A percentile compares a stretch with the other conserved stretches of the same genome.
phyloP scores from a whole-genome alignment of 2,797 vertebrate species.

The Craterocephalus amniculus region DNA sequence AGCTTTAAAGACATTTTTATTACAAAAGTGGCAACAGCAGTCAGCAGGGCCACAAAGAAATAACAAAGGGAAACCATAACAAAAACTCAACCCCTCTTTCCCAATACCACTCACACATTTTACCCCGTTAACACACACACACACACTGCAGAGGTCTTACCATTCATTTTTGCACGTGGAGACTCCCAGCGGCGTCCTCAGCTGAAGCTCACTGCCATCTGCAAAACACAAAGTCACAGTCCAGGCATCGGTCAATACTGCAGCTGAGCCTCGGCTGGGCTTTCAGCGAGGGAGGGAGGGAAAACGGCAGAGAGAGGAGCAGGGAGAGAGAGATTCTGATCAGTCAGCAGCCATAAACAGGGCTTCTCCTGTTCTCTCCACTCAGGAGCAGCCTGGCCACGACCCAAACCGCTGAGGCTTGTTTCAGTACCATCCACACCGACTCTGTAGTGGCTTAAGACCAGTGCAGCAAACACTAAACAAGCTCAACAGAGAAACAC shows the following conservation, averaged over 20 bases:
- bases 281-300: conserved; percentile 42
- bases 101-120: conserved; percentile 4
- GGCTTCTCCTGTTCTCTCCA: conserved; percentile 73
- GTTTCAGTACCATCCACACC: conserved; percentile 54
- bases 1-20: not conserved
- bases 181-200: conserved; percentile 67
- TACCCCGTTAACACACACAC: conserved; percentile 10
- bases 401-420: conserved; percentile 62
- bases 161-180: conserved; percentile 78
- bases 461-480: conserved; percentile 28
- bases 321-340: conserved; percentile 60
- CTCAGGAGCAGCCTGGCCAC: conserved; percentile 55
- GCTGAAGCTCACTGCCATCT: conserved; percentile 71
- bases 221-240: conserved; percentile 71
- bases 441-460: conserved; percentile 31
- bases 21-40: conserved; percentile 13
- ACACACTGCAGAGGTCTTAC: conserved; percentile 62
- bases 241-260: conserved; percentile 67
- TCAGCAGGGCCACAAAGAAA: conserved; percentile 18
- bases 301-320: conserved; percentile 15
- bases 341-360: conserved; percentile 77
- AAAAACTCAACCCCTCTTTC: conserved; percentile 4
- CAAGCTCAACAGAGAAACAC: conserved; percentile 12
- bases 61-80: not conserved
- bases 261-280: conserved; percentile 58